Evolutionary conservation across 2,113 vertebrate genomes (phyloP).

Genomic region (Ameiurus melas): DNA sequence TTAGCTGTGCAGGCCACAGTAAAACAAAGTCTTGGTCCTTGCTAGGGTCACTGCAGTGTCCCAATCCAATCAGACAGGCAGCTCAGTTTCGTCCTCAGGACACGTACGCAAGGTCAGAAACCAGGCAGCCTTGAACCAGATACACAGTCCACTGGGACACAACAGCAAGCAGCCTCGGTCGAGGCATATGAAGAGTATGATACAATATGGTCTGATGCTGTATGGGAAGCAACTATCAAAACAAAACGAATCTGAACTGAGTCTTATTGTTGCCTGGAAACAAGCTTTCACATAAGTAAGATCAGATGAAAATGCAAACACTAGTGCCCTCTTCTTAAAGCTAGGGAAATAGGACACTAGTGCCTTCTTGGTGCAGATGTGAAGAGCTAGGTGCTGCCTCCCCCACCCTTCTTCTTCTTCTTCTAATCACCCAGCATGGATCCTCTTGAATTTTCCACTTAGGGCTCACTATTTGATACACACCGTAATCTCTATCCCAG

Average conservation of each 20-base stretch:
- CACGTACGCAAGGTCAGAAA: constrained; percentile 52
- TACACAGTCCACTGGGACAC: neutral
- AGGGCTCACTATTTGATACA: constrained; percentile 60
- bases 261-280: constrained; percentile 53
- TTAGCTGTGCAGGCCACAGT: constrained; percentile 26
- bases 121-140: constrained; percentile 37
- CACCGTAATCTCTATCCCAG: constrained; percentile 53
- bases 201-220: constrained; percentile 25
- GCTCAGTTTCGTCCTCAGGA: constrained; percentile 50
- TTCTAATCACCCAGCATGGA: constrained; percentile 67
- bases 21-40: constrained; percentile 54
- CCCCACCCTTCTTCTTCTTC: constrained; percentile 46
- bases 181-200: neutral
- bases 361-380: constrained; percentile 59
- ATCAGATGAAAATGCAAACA: constrained; percentile 45
- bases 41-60: constrained; percentile 52
- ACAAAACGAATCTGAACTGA: constrained; percentile 8
- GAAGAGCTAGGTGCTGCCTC: constrained; percentile 38
- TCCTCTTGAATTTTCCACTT: constrained; percentile 52
- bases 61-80: constrained; percentile 61
- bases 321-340: constrained; percentile 44
- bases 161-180: constrained; percentile 26
- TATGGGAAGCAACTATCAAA: constrained; percentile 39
- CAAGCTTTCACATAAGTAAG: constrained; percentile 43
- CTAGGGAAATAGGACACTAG: constrained; percentile 61